Base-by-base conservation (phyloP, 2,888 invertebrate species). In the Dugesia japonica region DNA sequence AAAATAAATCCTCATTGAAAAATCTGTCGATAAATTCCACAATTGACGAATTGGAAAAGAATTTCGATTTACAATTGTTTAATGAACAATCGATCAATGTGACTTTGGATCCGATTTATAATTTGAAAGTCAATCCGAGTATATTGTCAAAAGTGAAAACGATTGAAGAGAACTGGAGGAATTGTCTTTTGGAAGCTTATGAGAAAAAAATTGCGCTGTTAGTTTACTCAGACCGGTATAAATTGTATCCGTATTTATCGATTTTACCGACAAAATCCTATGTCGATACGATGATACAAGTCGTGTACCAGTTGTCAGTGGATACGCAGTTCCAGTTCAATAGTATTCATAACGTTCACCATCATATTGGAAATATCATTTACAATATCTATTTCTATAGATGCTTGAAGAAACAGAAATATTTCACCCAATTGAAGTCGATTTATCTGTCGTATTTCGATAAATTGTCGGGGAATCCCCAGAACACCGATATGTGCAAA, bases 371-470 rank as follows among this genome's bases (percentile, higher is more conserved):
- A 20, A 23, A 56, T 23, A 56, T 23, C 7, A 56, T 56, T n/a
- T 4, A n/a, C 23, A n/a, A 56, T 56, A 56, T 56, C 9, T 56
- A 13, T 56, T n/a, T 4, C 7, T n/a, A 56, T 56, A 4, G 56
- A 56, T 23, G 56, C n/a, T n/a, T 56, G 56, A 56, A 56, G 17
- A 56, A 56, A 56, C 56, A 56, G 56, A 56, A 56, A 56, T 56
- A 56, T 56, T 56, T 56, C 23, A 4, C n/a, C 7, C 56, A 56
- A 23, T 56, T 56, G 23, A 56, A 56, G 17, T 56, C 56, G 56
- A 56, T 56, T 56, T 56, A n/a, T 23, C 17, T 23, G 23, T 20
- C 56, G 23, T 56, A 56, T 56, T 23, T 56, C 56, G 23, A n/a
- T 4, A 56, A 56, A 56, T 56, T 56, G 17, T 56, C 56, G 56